Evolutionary conservation across 2,797 vertebrate species (phyloP), one percentile per base, ranked within the genome.

Genomic region (Coccyzus lansbergi): DNA sequence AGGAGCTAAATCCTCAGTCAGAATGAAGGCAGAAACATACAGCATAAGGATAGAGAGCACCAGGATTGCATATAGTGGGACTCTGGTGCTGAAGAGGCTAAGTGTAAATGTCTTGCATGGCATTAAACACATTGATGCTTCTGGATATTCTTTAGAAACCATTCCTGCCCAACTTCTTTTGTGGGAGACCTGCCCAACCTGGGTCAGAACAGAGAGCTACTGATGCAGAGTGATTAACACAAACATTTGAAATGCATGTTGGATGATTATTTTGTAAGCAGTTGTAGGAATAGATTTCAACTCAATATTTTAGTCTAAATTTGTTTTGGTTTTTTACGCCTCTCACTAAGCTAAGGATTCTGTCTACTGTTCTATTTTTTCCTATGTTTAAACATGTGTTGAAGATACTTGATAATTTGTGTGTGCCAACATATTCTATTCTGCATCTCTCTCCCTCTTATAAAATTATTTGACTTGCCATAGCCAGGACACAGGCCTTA

Each of bases 1-100:
- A 93, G 96, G 91, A 94, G 88, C 95, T 96, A 95, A 96, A 95
- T 93, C 95, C 94, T 87, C 85, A 15, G 51, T 19, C 42, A 22
- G 90, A 56, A 67, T 1, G 67, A 69, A 83, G 83, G 90, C 93
- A 93, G 92, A 40, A 52, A 14, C 84, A 6, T 3, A 9, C 9
- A 6, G 84, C 0, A 46, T n/a, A 31, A 64, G 89, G 80, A 36
- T 20, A 86, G 86, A n/a, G 74, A 69, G 49, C 4, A 9, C 7
- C 1, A 31, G 88, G 80, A 63, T 77, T 4, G 83, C 4, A 0
- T 12, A 60, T 1, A 1, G 58, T 1, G 6, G 67, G 83, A 19
- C 44, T 46, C 52, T n/a, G 55, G 55, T 1, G 52, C 69, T 5
- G 31, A 24, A 7, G 75, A 15, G 22, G 25, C 4, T 2, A 21